Conservation (phyloP, 2,888 invertebrate species). For the Choristoneura rosaceana region DNA sequence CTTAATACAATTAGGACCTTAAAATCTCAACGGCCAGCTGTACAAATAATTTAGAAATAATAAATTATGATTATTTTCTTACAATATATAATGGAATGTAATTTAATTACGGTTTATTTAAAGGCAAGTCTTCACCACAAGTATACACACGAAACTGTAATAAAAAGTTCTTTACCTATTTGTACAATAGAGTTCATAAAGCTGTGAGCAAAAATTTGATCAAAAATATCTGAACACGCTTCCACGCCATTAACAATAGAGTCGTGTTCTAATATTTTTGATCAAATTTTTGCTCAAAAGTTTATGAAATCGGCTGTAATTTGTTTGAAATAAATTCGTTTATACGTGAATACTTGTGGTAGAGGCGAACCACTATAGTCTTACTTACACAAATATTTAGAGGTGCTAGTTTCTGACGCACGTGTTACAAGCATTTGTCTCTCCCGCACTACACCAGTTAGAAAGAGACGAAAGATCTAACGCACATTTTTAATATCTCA, state of each 20-base stretch:
- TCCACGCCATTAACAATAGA: too few species aligned
- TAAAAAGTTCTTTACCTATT: too few species aligned
- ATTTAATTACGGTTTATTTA: constrained; percentile 7
- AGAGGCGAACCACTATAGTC: not conserved
- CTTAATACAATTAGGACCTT: not conserved
- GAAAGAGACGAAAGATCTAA: not conserved
- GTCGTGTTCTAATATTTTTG: too few species aligned
- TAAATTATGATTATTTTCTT: constrained; percentile 7
- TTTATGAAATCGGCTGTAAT: too few species aligned
- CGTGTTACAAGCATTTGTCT: not conserved
- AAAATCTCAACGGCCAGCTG: constrained; percentile 1
- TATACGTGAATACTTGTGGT: not conserved
- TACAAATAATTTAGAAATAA: constrained; percentile 7
- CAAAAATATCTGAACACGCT: too few species aligned
- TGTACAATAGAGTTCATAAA: too few species aligned
- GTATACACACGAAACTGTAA: not conserved
- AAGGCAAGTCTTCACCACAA: not conserved
- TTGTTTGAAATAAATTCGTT: too few species aligned
- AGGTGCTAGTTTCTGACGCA: not conserved
- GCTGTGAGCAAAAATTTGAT: too few species aligned
- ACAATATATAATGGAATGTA: constrained; percentile 13
- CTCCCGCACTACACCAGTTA: not conserved
- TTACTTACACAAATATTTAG: not conserved
- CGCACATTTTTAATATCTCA: not conserved
- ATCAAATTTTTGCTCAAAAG: too few species aligned